Base-by-base conservation (phyloP, 2,888 invertebrate species). In the Amblyteles armatorius region DNA sequence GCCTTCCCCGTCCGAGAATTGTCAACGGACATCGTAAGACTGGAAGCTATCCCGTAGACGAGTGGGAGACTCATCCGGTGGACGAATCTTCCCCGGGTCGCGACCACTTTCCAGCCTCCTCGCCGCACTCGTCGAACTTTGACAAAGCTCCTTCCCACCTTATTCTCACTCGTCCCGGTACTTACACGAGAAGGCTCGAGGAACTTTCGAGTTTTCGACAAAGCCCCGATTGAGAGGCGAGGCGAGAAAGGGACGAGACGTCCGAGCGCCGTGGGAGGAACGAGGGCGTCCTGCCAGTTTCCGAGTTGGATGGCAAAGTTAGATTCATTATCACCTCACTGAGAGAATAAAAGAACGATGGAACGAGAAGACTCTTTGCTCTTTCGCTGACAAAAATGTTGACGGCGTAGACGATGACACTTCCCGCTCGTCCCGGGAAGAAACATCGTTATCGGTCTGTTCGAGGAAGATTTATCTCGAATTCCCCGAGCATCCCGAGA, bases 91-190 rank as follows among this genome's bases (percentile, higher is more conserved):
- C 52, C 52, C 29, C 52, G 33, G 29, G 60, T 19, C 22, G 55
- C 55, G 29, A 22, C 73, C 52, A 60, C 57, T 73, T 60, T 73
- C 60, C n/a, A 71, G 63, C 52, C 79, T 71, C 60, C 22, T 48
- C 55, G 16, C 55, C 40, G 16, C 50, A 19, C 60, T 73, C 44
- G 33, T 78, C 73, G 40, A 84, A 77, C 80, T 84, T 77, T 72
- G 73, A 13, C 48, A 80, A 80, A 84, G 57, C 57, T 65, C 72
- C 36, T 44, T 29, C 71, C 29, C 16, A 60, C 33, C 69, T 65
- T 71, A 76, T 55, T 26, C 63, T 48, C 68, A 55, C 26, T 22
- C 19, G 44, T 36, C 57, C 48, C 57, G 26, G 65, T 72, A 55
- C 48, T 82, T 55, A 71, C 63, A 55, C 65, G 13, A 13, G 29